Evolutionary conservation across 2,113 vertebrate genomes (phyloP).

Genomic region (Hemiprocne comata): DNA sequence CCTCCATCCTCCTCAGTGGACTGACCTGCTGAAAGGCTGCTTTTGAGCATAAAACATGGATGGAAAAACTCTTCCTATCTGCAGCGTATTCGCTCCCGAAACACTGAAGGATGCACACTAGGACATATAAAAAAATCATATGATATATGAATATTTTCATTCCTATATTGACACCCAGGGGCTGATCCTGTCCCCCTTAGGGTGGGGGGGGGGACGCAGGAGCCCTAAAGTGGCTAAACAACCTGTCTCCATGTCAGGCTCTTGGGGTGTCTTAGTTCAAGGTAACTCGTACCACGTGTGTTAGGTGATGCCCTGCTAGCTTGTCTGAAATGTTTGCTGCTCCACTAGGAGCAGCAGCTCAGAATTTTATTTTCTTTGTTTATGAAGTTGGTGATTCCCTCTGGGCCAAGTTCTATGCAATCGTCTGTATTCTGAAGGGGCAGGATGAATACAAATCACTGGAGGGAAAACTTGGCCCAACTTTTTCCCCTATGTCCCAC

Average conservation of each 20-base stretch:
- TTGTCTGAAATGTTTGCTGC: not conserved
- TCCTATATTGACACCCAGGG: accelerated
- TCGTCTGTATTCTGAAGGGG: not conserved
- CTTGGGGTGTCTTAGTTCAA: not conserved
- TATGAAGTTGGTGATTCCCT: not conserved
- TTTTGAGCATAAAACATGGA: not conserved
- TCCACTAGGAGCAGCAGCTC: not conserved
- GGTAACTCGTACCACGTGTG: not conserved
- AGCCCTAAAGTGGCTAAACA: not conserved
- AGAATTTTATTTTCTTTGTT: not conserved
- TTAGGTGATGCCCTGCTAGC: not conserved
- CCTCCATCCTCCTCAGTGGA: not conserved
- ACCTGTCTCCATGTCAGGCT: accelerated
- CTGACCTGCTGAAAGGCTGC: conserved; percentile 4
- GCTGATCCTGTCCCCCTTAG: not conserved
- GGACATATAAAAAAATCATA: not conserved
- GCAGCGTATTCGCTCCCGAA: accelerated
- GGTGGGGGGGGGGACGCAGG: not conserved
- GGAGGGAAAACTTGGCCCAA: not conserved
- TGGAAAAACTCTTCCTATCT: not conserved
- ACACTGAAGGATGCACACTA: not conserved
- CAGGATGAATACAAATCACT: not conserved
- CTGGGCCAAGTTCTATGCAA: not conserved
- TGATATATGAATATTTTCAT: not conserved
- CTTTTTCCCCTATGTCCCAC: not conserved